These are phyloP conservation scores for Hydrotaea diabolus DNA, from an alignment of 2,888 invertebrate genomes.

Conservation along the genomic window DNA sequence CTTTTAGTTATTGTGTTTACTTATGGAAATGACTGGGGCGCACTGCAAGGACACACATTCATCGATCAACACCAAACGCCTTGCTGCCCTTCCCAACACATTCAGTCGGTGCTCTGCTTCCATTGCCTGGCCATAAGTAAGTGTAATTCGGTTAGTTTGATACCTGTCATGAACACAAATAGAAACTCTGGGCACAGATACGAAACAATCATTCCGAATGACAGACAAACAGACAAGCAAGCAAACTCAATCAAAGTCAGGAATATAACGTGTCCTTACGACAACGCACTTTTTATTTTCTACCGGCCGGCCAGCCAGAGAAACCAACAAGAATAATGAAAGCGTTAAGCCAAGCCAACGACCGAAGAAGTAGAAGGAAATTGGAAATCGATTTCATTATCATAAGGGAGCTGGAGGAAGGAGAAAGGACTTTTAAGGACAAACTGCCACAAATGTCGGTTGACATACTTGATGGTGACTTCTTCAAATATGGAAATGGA, in stretches of 20 bases:
- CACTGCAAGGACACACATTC: neutral
- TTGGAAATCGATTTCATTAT: conserved; percentile 27
- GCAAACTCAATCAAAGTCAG: neutral
- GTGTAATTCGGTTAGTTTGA: conserved; percentile 30
- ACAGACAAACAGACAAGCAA: neutral
- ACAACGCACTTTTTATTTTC: neutral
- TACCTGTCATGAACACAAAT: conserved; percentile 45
- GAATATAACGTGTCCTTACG: neutral
- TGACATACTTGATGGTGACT: neutral
- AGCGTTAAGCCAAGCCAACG: neutral
- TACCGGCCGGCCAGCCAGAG: no score
- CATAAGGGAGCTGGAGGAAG: neutral
- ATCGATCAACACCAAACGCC: neutral
- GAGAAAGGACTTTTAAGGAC: conserved; percentile 4
- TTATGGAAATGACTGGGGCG: conserved; percentile 2
- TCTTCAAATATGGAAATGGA: conserved; percentile 11
- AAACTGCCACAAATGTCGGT: neutral
- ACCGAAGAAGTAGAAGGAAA: neutral
- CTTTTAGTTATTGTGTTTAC: conserved; percentile 20
- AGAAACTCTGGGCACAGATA: neutral
- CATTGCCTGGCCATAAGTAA: neutral
- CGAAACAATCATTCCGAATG: neutral
- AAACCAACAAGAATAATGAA: neutral
- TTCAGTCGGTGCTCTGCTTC: neutral
- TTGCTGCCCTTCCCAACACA: neutral